These are phyloP conservation scores for Clarias platycephalus DNA, from an alignment of 2,797 vertebrate species.

Conservation along the genomic window DNA sequence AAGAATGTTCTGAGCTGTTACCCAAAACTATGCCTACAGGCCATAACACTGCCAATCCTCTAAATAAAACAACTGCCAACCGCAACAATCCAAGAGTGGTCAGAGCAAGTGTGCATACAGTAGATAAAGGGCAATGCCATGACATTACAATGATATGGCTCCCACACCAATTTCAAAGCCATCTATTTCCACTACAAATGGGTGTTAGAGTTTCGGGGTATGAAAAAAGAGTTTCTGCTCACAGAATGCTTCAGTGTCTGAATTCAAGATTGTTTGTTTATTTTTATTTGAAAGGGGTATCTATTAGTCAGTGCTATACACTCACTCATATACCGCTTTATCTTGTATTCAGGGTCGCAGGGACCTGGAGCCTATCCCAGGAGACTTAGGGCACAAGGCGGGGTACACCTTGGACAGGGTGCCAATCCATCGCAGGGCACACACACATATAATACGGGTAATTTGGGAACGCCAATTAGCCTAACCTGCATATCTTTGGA, in stretches of 20 bases:
- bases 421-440: too few species aligned
- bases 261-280: neutral
- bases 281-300: neutral
- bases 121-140: neutral
- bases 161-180: neutral
- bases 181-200: neutral
- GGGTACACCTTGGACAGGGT: too few species aligned
- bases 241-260: neutral
- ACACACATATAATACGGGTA: too few species aligned
- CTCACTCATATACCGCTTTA: too few species aligned
- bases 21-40: neutral
- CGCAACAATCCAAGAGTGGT: neutral
- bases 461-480: too few species aligned
- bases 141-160: neutral
- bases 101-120: neutral
- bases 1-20: neutral
- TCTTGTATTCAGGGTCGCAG: too few species aligned
- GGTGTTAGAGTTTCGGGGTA: neutral
- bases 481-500: too few species aligned
- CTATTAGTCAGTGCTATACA: neutral
- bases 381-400: too few species aligned
- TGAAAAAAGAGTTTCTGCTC: neutral
- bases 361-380: too few species aligned
- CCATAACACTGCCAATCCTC: conserved; percentile 4
- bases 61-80: neutral